A percentile compares a stretch with the other conserved stretches of the same genome.
Evolutionary conservation across 1,140 invertebrate genomes (phyloP).

Genomic region (Liolophura sinensis): DNA sequence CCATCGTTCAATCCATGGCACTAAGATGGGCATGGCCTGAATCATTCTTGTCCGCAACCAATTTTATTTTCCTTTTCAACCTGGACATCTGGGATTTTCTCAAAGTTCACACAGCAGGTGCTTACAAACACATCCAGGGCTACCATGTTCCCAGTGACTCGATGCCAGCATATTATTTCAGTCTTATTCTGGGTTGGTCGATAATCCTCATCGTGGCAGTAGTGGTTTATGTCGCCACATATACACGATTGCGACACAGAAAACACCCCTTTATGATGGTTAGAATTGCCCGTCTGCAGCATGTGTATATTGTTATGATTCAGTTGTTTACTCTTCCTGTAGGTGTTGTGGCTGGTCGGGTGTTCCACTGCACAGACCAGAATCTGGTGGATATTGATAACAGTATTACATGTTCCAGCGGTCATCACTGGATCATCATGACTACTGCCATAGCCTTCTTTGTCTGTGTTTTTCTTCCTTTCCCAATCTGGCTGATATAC

Average conservation of each 20-base stretch:
- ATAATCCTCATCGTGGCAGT: constrained; percentile 21
- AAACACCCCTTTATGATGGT: constrained; percentile 36
- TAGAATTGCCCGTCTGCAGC: constrained; percentile 33
- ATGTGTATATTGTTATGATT: constrained; percentile 29
- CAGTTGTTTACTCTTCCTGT: constrained; percentile 49
- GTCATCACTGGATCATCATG: constrained; percentile 43
- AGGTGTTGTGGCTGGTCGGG: constrained; percentile 33
- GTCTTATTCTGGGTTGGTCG: constrained; percentile 35
- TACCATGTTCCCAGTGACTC: constrained; percentile 35
- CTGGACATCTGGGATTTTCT: constrained; percentile 51
- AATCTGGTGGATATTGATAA: constrained; percentile 43
- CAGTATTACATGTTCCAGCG: constrained; percentile 31
- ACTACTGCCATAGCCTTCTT: constrained; percentile 29
- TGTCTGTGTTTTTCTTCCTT: constrained; percentile 34
- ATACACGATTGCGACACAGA: constrained; percentile 22
- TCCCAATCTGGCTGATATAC: constrained; percentile 44
- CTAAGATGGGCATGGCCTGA: constrained; percentile 46
- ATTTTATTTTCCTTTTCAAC: constrained; percentile 46
- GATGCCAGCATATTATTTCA: constrained; percentile 30
- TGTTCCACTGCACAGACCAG: constrained; percentile 44
- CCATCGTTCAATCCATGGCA: constrained; percentile 46
- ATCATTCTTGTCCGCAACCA: constrained; percentile 35
- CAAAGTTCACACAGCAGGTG: constrained; percentile 34
- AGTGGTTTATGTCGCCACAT: constrained; percentile 23
- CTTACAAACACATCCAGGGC: constrained; percentile 36